Base-by-base conservation (phyloP, 2,888 invertebrate species). In the Steinernema hermaphroditum region DNA sequence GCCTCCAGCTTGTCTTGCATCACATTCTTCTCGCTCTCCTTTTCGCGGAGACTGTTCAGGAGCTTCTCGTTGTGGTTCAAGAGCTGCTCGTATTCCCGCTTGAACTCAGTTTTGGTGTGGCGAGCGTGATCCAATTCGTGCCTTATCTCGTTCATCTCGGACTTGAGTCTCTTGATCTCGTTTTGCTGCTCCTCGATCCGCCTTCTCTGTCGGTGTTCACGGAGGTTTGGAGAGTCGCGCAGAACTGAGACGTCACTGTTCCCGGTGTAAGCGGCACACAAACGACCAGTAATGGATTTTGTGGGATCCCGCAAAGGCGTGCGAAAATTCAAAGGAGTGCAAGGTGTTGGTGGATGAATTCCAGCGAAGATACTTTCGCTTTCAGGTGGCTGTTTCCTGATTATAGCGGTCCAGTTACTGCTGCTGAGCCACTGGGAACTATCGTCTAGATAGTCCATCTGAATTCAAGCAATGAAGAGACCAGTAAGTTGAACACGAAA, bases 391-490 rank as follows among this genome's bases (percentile, higher is more conserved):
- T 14, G 16, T 46, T 24, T 54, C 54, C 27, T 54, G 2, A 54
- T 54, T 2, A 54, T 54, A 12, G 19, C 54, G 2, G 54, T 12
- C 54, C 54, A 54, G 27, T 54, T 54, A 4, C 54, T 22, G 6
- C 16, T 2, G 54, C 54, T 54, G 2, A 27, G 54, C 54, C 54
- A 54, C 27, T 54, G 54, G 24, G 54, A 54, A 27, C 12, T 24
- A 27, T 54, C 54, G 54, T 54, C 54, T 27, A 54, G 14, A 22
- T 54, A 54, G 27, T 54, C 54, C 54, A 54, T 54, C 54, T 54
- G n/a, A 54, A 54, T n/a, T n/a, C n/a, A 54, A 24, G 14, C 27
- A 6, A 24, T 6, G 19, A 19, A 27, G 27, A 22, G 2, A 16
- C 12, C 32, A 32, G 12, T 32, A n/a, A n/a, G 16, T 32, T 32